A percentile compares a stretch with the other conserved stretches of the same genome.
phyloP scores from a whole-genome alignment of 2,888 invertebrate species.

The Galeopsomyia nigrocyanea region DNA sequence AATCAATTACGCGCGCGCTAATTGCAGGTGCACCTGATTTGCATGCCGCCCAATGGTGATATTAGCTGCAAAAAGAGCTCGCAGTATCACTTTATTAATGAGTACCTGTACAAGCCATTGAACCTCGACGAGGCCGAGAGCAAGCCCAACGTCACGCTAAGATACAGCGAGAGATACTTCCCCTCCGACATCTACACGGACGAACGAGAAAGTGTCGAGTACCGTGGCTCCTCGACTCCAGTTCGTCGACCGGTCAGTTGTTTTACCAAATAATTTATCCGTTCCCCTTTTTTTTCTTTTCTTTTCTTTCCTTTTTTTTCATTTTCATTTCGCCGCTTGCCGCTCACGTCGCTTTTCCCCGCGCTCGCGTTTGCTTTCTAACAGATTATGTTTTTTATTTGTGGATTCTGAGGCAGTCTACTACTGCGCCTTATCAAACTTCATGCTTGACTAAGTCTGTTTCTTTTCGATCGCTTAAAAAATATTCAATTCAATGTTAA shows the following conservation, averaged over 20 bases:
- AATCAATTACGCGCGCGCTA: too few species aligned
- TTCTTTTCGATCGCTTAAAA: too few species aligned
- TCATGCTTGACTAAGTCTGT: too few species aligned
- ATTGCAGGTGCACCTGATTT: conserved; percentile 87
- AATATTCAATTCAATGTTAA: too few species aligned
- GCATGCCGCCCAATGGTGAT: conserved; percentile 91
- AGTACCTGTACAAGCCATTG: conserved; percentile 90
- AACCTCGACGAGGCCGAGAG: conserved; percentile 86
- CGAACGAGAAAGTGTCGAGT: conserved; percentile 63
- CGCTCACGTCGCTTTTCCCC: too few species aligned
- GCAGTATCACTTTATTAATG: conserved; percentile 92
- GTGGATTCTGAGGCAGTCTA: too few species aligned
- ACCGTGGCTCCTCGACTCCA: conserved; percentile 61
- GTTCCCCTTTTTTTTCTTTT: too few species aligned
- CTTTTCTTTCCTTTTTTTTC: too few species aligned
- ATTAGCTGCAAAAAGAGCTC: conserved; percentile 91
- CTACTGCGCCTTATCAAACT: too few species aligned
- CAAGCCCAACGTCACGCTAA: conserved; percentile 82
- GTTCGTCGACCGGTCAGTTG: conserved; percentile 49
- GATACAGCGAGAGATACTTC: conserved; percentile 88
- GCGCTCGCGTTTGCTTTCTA: background rate
- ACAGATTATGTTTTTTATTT: conserved; percentile 3
- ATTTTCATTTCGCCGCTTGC: too few species aligned
- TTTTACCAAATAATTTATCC: background rate
- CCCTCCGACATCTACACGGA: conserved; percentile 81